A percentile compares a stretch with the other conserved stretches of the same genome.
Evolutionary conservation across 1,140 invertebrate species (phyloP).

Genomic region (Drosophila prosaltans): DNA sequence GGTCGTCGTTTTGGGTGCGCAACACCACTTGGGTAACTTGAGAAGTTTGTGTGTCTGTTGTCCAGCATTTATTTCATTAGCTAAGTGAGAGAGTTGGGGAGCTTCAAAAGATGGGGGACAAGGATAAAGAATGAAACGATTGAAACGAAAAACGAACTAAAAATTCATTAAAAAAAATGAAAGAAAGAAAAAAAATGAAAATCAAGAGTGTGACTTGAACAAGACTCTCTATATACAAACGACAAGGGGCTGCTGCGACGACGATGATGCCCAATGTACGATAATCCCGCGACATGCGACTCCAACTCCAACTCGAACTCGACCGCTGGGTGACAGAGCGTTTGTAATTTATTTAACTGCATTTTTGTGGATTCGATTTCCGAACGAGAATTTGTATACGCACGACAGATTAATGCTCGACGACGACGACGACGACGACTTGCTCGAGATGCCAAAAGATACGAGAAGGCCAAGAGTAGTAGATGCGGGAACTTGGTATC

Average conservation of each 20-base stretch:
- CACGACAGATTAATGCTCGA: constrained; percentile 58
- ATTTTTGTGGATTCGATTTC: constrained; percentile 81
- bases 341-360: constrained; percentile 82
- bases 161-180: constrained; percentile 70
- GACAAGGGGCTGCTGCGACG: not conserved
- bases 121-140: constrained; percentile 36
- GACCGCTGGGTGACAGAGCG: constrained; percentile 76
- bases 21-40: constrained; percentile 61
- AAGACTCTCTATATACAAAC: constrained; percentile 36
- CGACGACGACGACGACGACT: constrained; percentile 26
- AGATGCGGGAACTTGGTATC: constrained; percentile 37
- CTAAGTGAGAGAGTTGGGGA: constrained; percentile 28
- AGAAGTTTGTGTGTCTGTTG: constrained; percentile 49
- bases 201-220: constrained; percentile 43
- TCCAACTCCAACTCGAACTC: constrained; percentile 39
- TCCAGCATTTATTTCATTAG: constrained; percentile 80
- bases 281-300: constrained; percentile 75
- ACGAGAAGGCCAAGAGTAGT: constrained; percentile 33
- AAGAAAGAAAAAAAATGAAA: constrained; percentile 45
- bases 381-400: constrained; percentile 71
- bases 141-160: constrained; percentile 29
- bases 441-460: constrained; percentile 64
- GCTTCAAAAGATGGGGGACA: constrained; percentile 50
- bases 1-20: constrained; percentile 15
- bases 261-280: constrained; percentile 61